These are phyloP conservation scores for Zele albiditarsus DNA, from an alignment of 2,888 invertebrate species.

Conservation along the genomic window DNA sequence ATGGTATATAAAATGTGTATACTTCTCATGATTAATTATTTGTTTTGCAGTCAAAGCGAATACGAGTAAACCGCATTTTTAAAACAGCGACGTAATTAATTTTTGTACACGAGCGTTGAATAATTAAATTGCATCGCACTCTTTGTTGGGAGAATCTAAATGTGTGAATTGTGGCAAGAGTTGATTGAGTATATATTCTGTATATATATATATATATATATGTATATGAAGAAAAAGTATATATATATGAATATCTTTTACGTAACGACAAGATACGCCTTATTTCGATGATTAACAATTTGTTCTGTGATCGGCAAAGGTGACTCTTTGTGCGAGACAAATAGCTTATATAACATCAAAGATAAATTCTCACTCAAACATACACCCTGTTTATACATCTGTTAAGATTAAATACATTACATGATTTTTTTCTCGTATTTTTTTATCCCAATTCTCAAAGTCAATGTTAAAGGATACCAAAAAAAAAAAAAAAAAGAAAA, in stretches of 20 bases:
- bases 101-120: neutral
- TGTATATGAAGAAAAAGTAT: constrained; percentile 26
- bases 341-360: constrained; percentile 70
- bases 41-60: constrained; percentile 21
- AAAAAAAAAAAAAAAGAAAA: neutral
- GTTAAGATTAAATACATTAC: constrained; percentile 57
- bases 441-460: constrained; percentile 14
- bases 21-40: constrained; percentile 28
- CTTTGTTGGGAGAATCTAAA: neutral
- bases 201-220: neutral
- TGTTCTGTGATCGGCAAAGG: constrained; percentile 71
- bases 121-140: neutral
- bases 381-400: constrained; percentile 52
- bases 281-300: constrained; percentile 72
- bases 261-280: constrained; percentile 67
- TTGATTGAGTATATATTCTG: neutral
- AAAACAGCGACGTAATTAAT: neutral
- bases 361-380: constrained; percentile 64
- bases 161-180: neutral
- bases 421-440: constrained; percentile 30
- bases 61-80: neutral
- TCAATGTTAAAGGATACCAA: constrained; percentile 27
- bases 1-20: constrained; percentile 16
- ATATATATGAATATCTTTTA: constrained; percentile 56
- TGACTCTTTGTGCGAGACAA: constrained; percentile 71